Base-by-base conservation (phyloP, 2,888 invertebrate species). In the Chrysotoxum bicinctum region DNA sequence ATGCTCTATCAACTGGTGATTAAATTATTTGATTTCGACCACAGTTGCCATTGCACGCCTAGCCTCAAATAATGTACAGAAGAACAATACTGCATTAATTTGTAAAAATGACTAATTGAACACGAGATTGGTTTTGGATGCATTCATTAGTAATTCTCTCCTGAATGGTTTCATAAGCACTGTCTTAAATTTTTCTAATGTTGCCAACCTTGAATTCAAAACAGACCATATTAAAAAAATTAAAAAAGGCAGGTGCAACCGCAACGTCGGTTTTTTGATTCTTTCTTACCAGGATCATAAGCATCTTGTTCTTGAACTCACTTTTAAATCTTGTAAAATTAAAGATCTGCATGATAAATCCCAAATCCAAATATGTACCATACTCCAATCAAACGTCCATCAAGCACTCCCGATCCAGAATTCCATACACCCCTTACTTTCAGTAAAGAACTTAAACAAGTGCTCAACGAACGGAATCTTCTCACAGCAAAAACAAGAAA, bases 401-500 rank as follows among this genome's bases (percentile, higher is more conserved):
- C 76, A n/a, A 85, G 62, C 7, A 87, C 82, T 37, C 78, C 83
- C 0, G 70, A 86, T 2, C 12, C 48, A 9, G 77, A 83, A n/a
- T 78, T 74, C 26, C 88, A 88, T 10, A 90, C 94, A 0, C 93
- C 93, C 75, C 88, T 94, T 9, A 93, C 93, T 83, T 92, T 94
- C 58, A 94, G 94, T 88, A 92, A 93, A 56, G 95, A 95, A 90
- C 90, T 95, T 35, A 93, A 93, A 69, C 93, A 93, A 88, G 93
- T 94, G 43, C 93, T 95, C 81, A 92, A 93, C 87, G 93, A 94
- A 88, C 92, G 94, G 72, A 95, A 95, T 90, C 91, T 95, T 35
- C 89, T 95, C 32, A 94, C 95, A 8, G 93, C 93, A 14, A 93
- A 94, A 88, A 93, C 94, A 1, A 93, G 94, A 76, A 93, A 93